Percentiles rank a stretch among this genome's conserved stretches.
Evolutionary conservation across 2,113 vertebrate genomes (phyloP).

Genomic region (Chaetorhynchus papuensis): DNA sequence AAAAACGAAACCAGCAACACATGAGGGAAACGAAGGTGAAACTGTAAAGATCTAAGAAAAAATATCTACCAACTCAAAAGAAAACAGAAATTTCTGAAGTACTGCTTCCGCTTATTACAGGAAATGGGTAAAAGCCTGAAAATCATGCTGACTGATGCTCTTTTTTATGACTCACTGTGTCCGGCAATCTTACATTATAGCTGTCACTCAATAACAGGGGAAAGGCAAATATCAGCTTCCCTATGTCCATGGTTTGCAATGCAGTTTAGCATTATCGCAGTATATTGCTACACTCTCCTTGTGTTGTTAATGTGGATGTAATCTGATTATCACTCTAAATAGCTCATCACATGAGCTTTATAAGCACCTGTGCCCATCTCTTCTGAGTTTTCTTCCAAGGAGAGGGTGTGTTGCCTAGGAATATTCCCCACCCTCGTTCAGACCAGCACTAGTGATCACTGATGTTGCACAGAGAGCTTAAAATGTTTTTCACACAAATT

Average conservation of each 20-base stretch:
- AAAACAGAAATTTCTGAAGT: neutral
- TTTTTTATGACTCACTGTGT: neutral
- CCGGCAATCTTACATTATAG: neutral
- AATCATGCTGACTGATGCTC: neutral
- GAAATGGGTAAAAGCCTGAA: neutral
- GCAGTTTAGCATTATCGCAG: neutral
- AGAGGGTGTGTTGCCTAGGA: neutral
- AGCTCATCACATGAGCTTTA: neutral
- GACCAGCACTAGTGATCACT: neutral
- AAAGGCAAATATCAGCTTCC: neutral
- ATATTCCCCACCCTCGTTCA: neutral
- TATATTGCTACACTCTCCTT: neutral
- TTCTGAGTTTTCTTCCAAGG: neutral
- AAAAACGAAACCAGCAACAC: neutral
- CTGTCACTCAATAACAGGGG: neutral
- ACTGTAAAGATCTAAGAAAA: neutral
- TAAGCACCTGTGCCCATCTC: neutral
- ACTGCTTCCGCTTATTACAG: constrained; percentile 2
- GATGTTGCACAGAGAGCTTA: neutral
- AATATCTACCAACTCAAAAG: neutral
- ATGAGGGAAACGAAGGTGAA: neutral
- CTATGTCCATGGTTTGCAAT: rapidly evolving
- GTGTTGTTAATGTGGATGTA: neutral
- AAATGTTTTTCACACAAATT: neutral
- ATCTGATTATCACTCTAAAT: neutral